A percentile compares a stretch with the other conserved stretches of the same genome.
Conservation (phyloP, 2,797 vertebrate genomes). For the Poecilia gillii region DNA sequence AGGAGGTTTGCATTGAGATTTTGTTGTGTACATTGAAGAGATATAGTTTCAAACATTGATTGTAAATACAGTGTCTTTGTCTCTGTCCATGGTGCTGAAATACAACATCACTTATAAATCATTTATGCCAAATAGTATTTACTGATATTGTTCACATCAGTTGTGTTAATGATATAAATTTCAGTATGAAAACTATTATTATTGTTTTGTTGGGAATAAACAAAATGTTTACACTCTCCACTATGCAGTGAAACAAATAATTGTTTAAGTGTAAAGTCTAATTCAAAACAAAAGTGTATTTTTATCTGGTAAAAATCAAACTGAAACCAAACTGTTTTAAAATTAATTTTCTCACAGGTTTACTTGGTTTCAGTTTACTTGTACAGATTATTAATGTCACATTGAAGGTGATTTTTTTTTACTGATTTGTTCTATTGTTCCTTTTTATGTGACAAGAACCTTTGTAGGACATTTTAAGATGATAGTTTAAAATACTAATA, state of each 20-base stretch:
- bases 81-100: conserved; percentile 61
- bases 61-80: background rate
- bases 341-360: background rate
- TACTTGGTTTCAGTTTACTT: background rate
- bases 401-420: background rate
- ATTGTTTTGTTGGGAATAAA: background rate
- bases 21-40: background rate
- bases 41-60: background rate
- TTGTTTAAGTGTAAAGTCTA: background rate
- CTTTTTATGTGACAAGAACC: background rate
- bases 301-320: background rate
- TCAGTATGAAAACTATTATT: background rate
- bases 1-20: background rate
- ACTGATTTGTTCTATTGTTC: background rate
- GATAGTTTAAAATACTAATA: background rate
- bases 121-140: background rate
- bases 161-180: background rate
- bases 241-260: background rate
- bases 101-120: background rate
- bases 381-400: background rate
- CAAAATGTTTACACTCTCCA: background rate
- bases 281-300: background rate
- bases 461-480: background rate
- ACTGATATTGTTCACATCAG: background rate
- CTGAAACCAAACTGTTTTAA: too few species aligned